phyloP scores from a whole-genome alignment of 1,140 invertebrate species.

The Atopsyche davidsoni region DNA sequence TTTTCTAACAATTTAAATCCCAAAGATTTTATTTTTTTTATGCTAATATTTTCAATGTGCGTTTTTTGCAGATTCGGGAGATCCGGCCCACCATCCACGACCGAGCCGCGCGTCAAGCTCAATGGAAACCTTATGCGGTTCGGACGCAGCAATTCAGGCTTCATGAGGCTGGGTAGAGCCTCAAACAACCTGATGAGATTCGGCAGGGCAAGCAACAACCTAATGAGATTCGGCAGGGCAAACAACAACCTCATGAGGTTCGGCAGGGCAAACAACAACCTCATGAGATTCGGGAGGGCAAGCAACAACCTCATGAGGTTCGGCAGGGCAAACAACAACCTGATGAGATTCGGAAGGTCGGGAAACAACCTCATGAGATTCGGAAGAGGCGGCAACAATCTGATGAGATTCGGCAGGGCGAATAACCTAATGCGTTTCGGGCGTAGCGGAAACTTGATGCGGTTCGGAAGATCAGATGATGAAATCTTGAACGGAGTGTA shows the following conservation, averaged over 20 bases:
- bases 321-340: constrained; percentile 20
- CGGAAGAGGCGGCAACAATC: constrained; percentile 17
- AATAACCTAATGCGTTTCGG: constrained; percentile 6
- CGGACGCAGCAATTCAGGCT: constrained; percentile 19
- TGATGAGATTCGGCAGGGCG: constrained; percentile 25
- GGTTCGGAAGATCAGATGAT: constrained; percentile 24
- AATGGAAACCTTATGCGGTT: constrained; percentile 26
- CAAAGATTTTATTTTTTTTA: too few species aligned
- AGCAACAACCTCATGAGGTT: constrained; percentile 24
- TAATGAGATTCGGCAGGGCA: constrained; percentile 28
- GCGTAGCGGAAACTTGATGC: constrained; percentile 7
- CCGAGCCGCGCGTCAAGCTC: constrained; percentile 14
- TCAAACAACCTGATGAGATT: constrained; percentile 23
- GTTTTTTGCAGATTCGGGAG: constrained; percentile 25
- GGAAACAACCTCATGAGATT: constrained; percentile 26
- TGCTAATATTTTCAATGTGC: too few species aligned
- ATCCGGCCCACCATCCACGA: constrained; percentile 18
- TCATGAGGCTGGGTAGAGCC: constrained; percentile 25
- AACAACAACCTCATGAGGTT: constrained; percentile 17
- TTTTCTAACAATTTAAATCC: not conserved
- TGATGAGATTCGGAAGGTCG: constrained; percentile 26
- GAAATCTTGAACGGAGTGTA: constrained; percentile 20
- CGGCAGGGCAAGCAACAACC: constrained; percentile 12
- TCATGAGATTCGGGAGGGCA: constrained; percentile 25
- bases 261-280: constrained; percentile 17